Percentiles rank a stretch among this genome's conserved stretches.
Evolutionary conservation across 2,888 invertebrate genomes (phyloP).

Genomic region (Psylliodes chrysocephalus): DNA sequence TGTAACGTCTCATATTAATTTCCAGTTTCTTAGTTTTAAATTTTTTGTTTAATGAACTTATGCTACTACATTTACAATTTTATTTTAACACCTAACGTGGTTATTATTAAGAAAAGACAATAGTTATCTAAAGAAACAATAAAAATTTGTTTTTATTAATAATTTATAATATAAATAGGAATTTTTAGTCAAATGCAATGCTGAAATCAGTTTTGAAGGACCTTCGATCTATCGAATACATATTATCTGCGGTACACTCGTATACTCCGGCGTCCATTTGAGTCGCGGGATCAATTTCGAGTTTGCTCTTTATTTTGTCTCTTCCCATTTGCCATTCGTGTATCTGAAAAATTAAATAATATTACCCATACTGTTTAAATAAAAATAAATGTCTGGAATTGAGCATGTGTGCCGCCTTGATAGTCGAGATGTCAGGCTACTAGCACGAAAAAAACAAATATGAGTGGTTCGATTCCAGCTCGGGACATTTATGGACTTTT

Average conservation of each 20-base stretch:
- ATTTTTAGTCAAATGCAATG: constrained; percentile 81
- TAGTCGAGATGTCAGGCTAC: too few species aligned
- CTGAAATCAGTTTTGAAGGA: constrained; percentile 95
- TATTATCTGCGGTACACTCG: constrained; percentile 93
- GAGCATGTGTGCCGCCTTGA: too few species aligned
- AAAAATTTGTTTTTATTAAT: background rate
- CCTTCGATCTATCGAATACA: constrained; percentile 90
- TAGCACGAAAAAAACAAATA: too few species aligned
- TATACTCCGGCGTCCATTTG: constrained; percentile 97
- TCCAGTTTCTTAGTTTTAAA: too few species aligned
- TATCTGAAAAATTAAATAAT: constrained; percentile 68
- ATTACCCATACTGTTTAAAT: background rate
- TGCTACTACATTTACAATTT: background rate
- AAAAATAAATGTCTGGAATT: too few species aligned
- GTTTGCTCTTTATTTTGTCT: constrained; percentile 88
- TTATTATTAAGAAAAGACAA: background rate
- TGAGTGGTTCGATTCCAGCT: too few species aligned
- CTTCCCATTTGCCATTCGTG: constrained; percentile 89
- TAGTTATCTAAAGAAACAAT: background rate
- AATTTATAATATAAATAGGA: background rate
- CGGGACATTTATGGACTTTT: too few species aligned
- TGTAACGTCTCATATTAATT: too few species aligned
- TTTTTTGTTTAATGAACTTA: too few species aligned
- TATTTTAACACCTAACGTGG: background rate
- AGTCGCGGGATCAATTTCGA: constrained; percentile 94